A percentile compares a stretch with the other conserved stretches of the same genome.
Evolutionary conservation across 2,888 invertebrate species (phyloP).

Genomic region (Strigamia crassipes): DNA sequence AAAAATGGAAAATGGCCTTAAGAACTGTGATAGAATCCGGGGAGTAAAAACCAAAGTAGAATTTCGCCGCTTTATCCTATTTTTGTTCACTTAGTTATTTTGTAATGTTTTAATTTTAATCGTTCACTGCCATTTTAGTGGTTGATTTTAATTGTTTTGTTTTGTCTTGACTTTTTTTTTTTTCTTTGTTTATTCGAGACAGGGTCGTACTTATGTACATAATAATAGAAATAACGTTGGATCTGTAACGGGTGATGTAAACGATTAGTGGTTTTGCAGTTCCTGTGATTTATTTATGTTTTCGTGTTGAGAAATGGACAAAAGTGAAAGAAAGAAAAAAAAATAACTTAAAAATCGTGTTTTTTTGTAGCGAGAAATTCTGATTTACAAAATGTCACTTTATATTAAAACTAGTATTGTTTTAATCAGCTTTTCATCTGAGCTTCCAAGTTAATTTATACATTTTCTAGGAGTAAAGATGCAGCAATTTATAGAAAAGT

Average conservation of each 20-base stretch:
- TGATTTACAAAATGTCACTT: not conserved
- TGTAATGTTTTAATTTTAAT: not conserved
- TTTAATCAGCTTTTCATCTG: not conserved
- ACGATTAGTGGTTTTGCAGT: not conserved
- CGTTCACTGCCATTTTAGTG: not conserved
- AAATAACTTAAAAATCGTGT: not conserved
- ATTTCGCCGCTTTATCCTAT: not conserved
- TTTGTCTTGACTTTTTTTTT: not conserved
- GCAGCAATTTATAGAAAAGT: not conserved
- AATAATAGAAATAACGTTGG: not conserved
- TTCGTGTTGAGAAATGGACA: not conserved
- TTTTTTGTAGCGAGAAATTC: not conserved
- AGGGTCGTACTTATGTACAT: not conserved
- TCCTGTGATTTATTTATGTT: not conserved
- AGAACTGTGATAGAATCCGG: not conserved
- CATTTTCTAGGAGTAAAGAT: slow-evolving; percentile 1
- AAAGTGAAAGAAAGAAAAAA: too few relatives aligned
- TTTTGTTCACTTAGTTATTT: not conserved
- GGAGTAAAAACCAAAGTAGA: not conserved
- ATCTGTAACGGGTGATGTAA: not conserved
- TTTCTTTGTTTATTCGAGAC: not conserved
- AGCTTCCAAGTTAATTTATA: not conserved
- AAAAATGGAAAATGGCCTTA: not conserved
- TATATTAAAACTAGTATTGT: not conserved
- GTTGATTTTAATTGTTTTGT: not conserved